Percentiles rank a stretch among this genome's conserved stretches.
Conservation (phyloP, 2,888 invertebrate genomes). For the Melanargia galathea region DNA sequence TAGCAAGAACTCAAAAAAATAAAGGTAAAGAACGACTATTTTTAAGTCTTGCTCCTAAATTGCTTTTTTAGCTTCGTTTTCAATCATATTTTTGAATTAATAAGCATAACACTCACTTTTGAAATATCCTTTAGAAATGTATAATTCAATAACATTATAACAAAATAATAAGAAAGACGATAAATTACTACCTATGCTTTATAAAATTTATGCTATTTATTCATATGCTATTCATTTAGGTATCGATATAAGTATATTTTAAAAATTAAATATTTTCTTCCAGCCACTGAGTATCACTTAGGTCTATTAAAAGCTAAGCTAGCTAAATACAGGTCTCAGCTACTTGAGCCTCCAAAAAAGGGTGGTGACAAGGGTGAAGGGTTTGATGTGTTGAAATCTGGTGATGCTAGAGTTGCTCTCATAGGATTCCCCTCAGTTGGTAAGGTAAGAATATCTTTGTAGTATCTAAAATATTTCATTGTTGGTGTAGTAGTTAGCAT, state of each 20-base stretch:
- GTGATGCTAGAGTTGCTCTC: constrained; percentile 98
- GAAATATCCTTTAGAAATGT: too few species aligned
- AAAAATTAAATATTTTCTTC: too few species aligned
- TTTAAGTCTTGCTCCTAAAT: neutral
- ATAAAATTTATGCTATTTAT: too few species aligned
- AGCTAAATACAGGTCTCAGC: constrained; percentile 96
- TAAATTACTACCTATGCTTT: too few species aligned
- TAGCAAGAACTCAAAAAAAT: constrained; percentile 99
- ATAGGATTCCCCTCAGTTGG: constrained; percentile 99
- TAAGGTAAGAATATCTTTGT: constrained; percentile 82
- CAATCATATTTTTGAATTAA: too few species aligned
- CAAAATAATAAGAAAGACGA: too few species aligned
- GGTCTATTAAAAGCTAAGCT: constrained; percentile 98
- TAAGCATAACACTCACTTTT: too few species aligned
- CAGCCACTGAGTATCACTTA: constrained; percentile 99
- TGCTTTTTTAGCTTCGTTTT: neutral
- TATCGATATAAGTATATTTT: too few species aligned
- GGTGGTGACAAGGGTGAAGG: constrained; percentile 96
- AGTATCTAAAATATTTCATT: neutral
- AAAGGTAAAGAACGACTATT: constrained; percentile 88
- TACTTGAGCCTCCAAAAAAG: constrained; percentile 97
- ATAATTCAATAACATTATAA: too few species aligned
- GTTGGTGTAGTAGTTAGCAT: too few species aligned
- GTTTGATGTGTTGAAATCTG: constrained; percentile 99
- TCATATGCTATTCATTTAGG: too few species aligned